Percentiles rank a stretch among this genome's conserved stretches.
These are phyloP conservation scores for Oncorhynchus masou DNA, from an alignment of 2,113 vertebrate genomes.

Conservation along the genomic window DNA sequence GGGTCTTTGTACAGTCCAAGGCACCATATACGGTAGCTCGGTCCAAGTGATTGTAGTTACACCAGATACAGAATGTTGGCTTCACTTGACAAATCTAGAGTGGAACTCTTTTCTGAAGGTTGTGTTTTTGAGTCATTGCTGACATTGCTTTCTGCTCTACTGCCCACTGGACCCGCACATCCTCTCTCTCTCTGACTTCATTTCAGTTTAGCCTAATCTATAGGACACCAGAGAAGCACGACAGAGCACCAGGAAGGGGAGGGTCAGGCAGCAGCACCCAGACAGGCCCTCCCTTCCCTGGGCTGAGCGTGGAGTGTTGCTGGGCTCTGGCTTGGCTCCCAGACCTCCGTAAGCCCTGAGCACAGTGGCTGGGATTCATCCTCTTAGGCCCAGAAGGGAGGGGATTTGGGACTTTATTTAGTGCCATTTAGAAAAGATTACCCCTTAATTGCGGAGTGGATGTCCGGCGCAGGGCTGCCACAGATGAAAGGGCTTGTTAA, in stretches of 20 bases:
- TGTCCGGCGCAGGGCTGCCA: conserved; percentile 31
- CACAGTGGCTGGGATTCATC: conserved; percentile 64
- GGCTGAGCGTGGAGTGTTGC: conserved; percentile 21
- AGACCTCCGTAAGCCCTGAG: conserved; percentile 58
- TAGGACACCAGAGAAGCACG: background rate
- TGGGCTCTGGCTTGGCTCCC: conserved; percentile 50
- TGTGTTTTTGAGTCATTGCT: too few relatives aligned
- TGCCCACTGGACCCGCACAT: too few relatives aligned
- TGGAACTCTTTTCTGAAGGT: too few relatives aligned
- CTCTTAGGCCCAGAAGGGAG: conserved; percentile 60
- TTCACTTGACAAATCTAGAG: too few relatives aligned
- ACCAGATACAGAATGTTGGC: too few relatives aligned
- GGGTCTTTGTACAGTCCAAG: too few relatives aligned
- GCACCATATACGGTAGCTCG: too few relatives aligned
- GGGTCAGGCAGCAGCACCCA: conserved; percentile 9
- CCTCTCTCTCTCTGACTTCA: too few relatives aligned
- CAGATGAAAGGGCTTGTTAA: conserved; percentile 40
- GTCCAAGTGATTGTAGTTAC: too few relatives aligned
- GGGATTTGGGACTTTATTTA: conserved; percentile 72
- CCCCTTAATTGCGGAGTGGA: conserved; percentile 58
- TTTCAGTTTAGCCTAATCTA: too few relatives aligned
- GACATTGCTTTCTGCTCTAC: too few relatives aligned
- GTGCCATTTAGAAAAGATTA: conserved; percentile 72
- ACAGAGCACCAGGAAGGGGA: background rate
- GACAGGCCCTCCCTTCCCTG: conserved; percentile 21